phyloP scores from a whole-genome alignment of 2,888 invertebrate genomes.

The Philaethria dido region DNA sequence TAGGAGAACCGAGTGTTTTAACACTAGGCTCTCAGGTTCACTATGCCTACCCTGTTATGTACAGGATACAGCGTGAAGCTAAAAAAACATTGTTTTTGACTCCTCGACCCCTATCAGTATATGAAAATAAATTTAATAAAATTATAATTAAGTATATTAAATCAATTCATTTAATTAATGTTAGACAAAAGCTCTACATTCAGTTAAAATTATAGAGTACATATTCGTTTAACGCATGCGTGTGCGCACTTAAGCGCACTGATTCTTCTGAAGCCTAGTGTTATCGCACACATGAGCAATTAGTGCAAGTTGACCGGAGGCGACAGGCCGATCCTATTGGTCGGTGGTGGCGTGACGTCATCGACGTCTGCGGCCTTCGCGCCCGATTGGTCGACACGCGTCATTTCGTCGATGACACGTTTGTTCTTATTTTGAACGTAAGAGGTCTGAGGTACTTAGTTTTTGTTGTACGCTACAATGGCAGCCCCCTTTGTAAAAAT shows the following conservation, averaged over 20 bases:
- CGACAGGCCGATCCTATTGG: conserved; percentile 76
- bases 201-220: conserved; percentile 27
- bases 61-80: too few relatives aligned
- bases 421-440: conserved; percentile 82
- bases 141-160: background rate
- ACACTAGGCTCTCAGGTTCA: too few relatives aligned
- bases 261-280: conserved; percentile 75
- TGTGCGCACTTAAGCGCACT: conserved; percentile 73
- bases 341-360: conserved; percentile 76
- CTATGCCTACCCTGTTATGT: too few relatives aligned
- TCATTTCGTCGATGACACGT: conserved; percentile 83
- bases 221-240: conserved; percentile 47
- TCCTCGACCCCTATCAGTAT: background rate
- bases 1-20: too few relatives aligned
- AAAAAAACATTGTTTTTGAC: conserved; percentile 14
- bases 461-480: conserved; percentile 73
- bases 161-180: background rate
- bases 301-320: conserved; percentile 83
- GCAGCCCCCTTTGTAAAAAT: conserved; percentile 54
- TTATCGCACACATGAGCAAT: conserved; percentile 83
- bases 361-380: conserved; percentile 79
- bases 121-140: conserved; percentile 1
- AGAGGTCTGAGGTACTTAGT: conserved; percentile 72
- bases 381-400: conserved; percentile 83
- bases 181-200: conserved; percentile 16